These are phyloP conservation scores for Metacarcinus magister DNA, from an alignment of 2,888 invertebrate species.

Conservation along the genomic window DNA sequence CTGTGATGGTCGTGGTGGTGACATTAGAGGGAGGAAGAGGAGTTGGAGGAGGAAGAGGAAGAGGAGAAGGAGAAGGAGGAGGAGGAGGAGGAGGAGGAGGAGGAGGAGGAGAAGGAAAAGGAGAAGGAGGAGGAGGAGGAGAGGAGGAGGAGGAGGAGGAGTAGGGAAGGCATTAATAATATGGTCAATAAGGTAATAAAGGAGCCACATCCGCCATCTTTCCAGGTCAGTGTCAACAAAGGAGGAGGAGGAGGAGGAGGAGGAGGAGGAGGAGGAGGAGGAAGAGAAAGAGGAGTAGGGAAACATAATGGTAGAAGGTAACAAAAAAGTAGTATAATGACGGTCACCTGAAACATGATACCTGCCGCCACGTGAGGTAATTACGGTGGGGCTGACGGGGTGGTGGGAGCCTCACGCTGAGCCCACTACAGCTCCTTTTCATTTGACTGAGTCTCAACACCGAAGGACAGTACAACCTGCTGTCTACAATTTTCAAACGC, in stretches of 20 bases:
- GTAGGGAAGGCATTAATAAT: not conserved
- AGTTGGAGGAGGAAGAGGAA: not conserved
- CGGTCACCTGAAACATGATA: no score
- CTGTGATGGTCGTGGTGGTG: not conserved
- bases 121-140: not conserved
- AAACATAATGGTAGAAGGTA: not conserved
- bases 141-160: not conserved
- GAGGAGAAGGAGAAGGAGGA: not conserved
- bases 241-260: constrained; percentile 6
- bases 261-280: not conserved
- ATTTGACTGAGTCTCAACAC: no score
- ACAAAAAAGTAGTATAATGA: no score
- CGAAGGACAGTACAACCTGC: no score
- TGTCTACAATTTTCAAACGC: no score
- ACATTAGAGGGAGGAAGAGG: not conserved
- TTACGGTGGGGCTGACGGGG: no score
- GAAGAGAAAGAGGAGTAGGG: not conserved
- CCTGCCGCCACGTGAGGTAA: no score
- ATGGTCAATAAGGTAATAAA: constrained; percentile 26
- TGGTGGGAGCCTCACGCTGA: no score
- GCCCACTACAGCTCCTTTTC: no score
- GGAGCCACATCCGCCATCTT: not conserved
- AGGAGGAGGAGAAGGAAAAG: not conserved
- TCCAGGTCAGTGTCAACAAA: not conserved
- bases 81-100: not conserved